Base-by-base conservation (phyloP, 2,113 vertebrate species). In the Ploceus nigricollis region DNA sequence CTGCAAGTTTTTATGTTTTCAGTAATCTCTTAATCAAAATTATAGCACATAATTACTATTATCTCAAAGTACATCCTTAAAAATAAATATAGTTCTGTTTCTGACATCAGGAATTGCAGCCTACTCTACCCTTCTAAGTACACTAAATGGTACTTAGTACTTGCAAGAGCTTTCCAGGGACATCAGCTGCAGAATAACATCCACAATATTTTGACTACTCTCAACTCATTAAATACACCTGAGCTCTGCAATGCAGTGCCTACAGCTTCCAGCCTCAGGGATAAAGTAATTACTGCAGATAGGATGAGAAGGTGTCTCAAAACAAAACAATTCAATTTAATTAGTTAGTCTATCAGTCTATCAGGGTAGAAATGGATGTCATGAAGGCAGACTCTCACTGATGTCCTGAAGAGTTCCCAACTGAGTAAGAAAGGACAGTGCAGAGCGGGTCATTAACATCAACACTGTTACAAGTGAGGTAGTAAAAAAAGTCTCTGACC, bases 131-230 rank as follows among this genome's bases (percentile, higher is more conserved):
- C 13, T 63, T 42, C 18, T 82, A 45, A 83, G 31, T 87, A 31
- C 12, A 61, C 56, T 66, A 60, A 82, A 30, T 25, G 11, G 27
- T 53, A 56, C 68, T 93, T 75, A 71, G 40, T 57, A 90, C 30
- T 15, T 33, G 60, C 22, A 58, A 80, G 22, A 61, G 25, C 22
- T 91, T 94, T 90, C 63, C 65, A 68, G 66, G 73, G 54, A 63
- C 28, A 78, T 47, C 82, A 90, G 82, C 80, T 96, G 80, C 37
- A 39, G 61, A 81, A 89, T 33, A 82, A 53, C 17, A 33, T 69
- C 56, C n/a, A 73, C 82, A 93, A 68, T 84, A 82, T 93, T 96
- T 95, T 91, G 40, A 63, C 85, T 69, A 18, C 53, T 81, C 37
- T 79, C 35, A 63, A 76, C 15, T 86, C 13, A 3, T 24, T 89